These are phyloP conservation scores for Protonibea diacanthus DNA, from an alignment of 2,797 vertebrate species.

Conservation along the genomic window DNA sequence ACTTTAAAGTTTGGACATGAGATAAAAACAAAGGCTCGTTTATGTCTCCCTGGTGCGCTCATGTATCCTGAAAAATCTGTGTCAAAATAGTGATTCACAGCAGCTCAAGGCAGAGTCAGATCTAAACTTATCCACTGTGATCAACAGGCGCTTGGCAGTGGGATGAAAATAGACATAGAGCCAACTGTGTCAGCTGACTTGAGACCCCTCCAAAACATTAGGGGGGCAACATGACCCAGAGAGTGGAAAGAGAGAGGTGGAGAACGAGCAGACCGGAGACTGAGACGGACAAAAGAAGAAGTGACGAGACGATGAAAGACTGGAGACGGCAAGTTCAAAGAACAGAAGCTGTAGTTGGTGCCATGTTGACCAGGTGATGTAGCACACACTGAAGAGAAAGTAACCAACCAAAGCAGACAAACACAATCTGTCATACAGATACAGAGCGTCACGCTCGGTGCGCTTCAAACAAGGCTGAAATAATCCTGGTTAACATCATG, in stretches of 20 bases:
- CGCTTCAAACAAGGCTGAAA: background rate
- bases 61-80: background rate
- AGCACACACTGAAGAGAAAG: background rate
- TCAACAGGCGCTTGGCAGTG: conserved; percentile 67
- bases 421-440: background rate
- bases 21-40: conserved; percentile 16
- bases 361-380: background rate
- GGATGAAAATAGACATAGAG: conserved; percentile 75
- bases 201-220: conserved; percentile 73
- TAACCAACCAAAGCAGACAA: background rate
- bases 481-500: background rate
- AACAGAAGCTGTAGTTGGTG: background rate
- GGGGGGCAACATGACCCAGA: conserved; percentile 56
- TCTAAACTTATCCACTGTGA: conserved; percentile 62
- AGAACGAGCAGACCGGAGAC: background rate
- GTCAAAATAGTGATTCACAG: background rate
- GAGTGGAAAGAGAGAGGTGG: conserved; percentile 24
- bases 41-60: background rate
- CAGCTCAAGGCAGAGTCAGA: conserved; percentile 19
- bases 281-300: background rate
- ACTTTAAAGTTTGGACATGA: conserved; percentile 5
- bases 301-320: background rate
- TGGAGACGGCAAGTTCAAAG: background rate
- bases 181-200: conserved; percentile 62
- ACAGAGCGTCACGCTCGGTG: background rate